Conservation (phyloP, 2,888 invertebrate genomes). For the Drosophila kanekoi region DNA sequence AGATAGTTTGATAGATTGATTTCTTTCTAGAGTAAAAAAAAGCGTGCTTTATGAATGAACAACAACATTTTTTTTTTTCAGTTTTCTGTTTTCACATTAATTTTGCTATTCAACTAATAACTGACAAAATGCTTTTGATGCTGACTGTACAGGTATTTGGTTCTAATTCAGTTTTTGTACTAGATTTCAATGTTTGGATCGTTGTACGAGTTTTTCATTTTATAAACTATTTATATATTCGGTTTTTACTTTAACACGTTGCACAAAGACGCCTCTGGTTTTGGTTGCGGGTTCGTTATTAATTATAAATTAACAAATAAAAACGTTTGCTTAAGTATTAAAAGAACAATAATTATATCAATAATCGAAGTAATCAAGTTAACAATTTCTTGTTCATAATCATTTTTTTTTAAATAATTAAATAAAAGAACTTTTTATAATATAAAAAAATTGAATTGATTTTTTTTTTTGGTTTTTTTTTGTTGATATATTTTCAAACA, state of each 20-base stretch:
- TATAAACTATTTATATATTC: conserved; percentile 39
- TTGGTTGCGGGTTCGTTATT: conserved; percentile 54
- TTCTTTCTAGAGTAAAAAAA: conserved; percentile 64
- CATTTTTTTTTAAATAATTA: conserved; percentile 38
- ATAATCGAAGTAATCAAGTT: conserved; percentile 66
- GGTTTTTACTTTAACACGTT: conserved; percentile 33
- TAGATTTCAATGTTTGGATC: conserved; percentile 44
- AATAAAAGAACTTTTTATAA: conserved; percentile 42
- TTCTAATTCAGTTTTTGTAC: conserved; percentile 52
- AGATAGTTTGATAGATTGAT: conserved; percentile 49
- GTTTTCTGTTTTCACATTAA: conserved; percentile 45
- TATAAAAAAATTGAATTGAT: conserved; percentile 37
- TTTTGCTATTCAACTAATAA: conserved; percentile 79
- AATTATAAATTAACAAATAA: conserved; percentile 74
- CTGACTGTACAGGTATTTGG: conserved; percentile 78
- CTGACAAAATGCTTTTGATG: conserved; percentile 86
- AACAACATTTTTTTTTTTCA: conserved; percentile 44
- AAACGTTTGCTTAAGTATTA: conserved; percentile 75
- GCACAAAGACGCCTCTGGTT: conserved; percentile 48
- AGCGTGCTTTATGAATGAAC: conserved; percentile 80
- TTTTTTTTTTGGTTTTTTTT: conserved; percentile 30
- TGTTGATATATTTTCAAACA: conserved; percentile 77
- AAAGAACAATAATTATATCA: conserved; percentile 63
- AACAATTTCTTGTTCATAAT: conserved; percentile 63
- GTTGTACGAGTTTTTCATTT: conserved; percentile 49